Percentiles rank a stretch among this genome's conserved stretches.
Evolutionary conservation across 1,140 invertebrate genomes (phyloP).

Genomic region (Doryteuthis pealeii): DNA sequence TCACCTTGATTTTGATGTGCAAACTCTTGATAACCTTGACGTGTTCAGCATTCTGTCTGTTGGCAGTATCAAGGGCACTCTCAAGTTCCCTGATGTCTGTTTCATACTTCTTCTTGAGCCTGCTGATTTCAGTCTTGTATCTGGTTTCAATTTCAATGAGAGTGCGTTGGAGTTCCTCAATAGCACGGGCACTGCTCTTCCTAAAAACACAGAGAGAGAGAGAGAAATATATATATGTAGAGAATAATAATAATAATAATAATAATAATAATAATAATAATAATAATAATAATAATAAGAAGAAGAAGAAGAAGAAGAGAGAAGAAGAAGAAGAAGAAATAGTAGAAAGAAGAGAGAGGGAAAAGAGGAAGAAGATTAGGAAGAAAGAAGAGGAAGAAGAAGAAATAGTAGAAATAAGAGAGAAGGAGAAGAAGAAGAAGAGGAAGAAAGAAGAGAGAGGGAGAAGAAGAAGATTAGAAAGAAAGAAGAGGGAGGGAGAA

Average conservation of each 20-base stretch:
- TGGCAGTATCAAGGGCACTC: constrained; percentile 55
- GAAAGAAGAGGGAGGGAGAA: too few species aligned
- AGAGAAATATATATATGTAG: too few species aligned
- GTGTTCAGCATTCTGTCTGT: constrained; percentile 54
- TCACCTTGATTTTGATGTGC: constrained; percentile 50
- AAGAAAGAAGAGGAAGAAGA: too few species aligned
- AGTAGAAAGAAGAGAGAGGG: too few species aligned
- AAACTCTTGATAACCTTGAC: constrained; percentile 53
- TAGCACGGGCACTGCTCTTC: constrained; percentile 55
- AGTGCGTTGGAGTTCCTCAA: constrained; percentile 59
- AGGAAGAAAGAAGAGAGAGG: too few species aligned
- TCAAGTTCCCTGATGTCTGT: constrained; percentile 57
- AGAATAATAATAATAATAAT: too few species aligned
- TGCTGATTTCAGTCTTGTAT: constrained; percentile 58
- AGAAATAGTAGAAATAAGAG: too few species aligned
- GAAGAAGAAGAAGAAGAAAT: not conserved
- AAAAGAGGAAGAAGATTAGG: too few species aligned
- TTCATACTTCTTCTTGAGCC: constrained; percentile 61
- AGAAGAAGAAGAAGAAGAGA: not conserved
- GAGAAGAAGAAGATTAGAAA: too few species aligned
- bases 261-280: too few species aligned
- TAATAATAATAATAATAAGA: too few species aligned
- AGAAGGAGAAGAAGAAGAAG: too few species aligned
- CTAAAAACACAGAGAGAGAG: constrained; percentile 30
- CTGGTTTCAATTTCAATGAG: constrained; percentile 58